Evolutionary conservation across 53 echinoderm and acorn worm genomes (phyloP).

Genomic region (Echinometra lucunter): DNA sequence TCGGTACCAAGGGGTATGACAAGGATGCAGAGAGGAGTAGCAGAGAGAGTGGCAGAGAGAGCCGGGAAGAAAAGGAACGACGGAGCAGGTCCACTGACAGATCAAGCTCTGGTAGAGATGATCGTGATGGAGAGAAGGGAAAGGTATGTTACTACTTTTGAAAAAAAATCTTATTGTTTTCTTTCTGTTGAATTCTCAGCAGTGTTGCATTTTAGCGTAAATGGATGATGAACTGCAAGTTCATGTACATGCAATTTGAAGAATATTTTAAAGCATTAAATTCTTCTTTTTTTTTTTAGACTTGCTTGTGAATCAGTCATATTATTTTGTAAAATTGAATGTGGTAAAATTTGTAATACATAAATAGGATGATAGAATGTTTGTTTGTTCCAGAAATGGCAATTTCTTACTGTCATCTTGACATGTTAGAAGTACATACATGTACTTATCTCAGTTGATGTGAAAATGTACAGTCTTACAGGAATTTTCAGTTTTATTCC

Average conservation of each 20-base stretch:
- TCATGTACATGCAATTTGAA: not conserved
- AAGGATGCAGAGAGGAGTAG: conserved; percentile 62
- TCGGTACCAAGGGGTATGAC: conserved; percentile 61
- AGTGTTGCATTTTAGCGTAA: not conserved
- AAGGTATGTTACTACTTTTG: conserved; percentile 13
- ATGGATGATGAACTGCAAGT: not conserved
- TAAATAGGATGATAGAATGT: too few relatives aligned
- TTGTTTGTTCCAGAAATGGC: not conserved
- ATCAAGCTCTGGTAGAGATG: conserved; percentile 46
- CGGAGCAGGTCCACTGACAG: conserved; percentile 53
- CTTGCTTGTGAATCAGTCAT: too few relatives aligned
- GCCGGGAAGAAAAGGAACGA: conserved; percentile 10
- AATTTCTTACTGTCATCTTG: not conserved
- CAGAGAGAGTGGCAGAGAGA: conserved; percentile 8
- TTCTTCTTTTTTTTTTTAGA: too few relatives aligned
- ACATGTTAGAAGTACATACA: too few relatives aligned
- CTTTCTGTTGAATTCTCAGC: not conserved
- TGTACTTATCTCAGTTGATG: too few relatives aligned
- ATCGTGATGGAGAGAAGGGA: conserved; percentile 1
- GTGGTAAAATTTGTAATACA: not conserved
- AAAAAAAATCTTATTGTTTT: not conserved
- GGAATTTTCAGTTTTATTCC: too few relatives aligned
- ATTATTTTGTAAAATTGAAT: not conserved
- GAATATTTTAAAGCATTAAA: too few relatives aligned
- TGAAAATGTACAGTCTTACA: too few relatives aligned